These are phyloP conservation scores for Lymantria monacha DNA, from an alignment of 2,888 invertebrate genomes.

Conservation along the genomic window DNA sequence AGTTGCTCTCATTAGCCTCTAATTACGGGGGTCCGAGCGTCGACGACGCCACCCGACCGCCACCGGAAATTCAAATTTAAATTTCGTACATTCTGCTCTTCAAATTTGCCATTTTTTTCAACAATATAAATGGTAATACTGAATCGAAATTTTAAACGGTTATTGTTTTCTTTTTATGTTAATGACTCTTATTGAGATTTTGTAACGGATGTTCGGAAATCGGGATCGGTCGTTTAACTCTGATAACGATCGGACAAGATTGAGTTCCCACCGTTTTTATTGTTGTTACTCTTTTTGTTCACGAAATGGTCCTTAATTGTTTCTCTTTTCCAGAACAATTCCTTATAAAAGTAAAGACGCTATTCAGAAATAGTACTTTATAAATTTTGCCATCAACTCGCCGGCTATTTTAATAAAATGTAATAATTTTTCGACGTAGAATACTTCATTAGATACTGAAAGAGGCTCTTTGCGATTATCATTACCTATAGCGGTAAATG, in stretches of 20 bases:
- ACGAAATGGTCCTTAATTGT: constrained; percentile 54
- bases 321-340: constrained; percentile 48
- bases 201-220: constrained; percentile 60
- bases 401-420: constrained; percentile 62
- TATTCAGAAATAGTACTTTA: constrained; percentile 43
- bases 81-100: constrained; percentile 65
- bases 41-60: constrained; percentile 40
- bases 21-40: constrained; percentile 59
- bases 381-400: constrained; percentile 55
- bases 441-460: constrained; percentile 71
- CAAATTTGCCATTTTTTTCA: constrained; percentile 72
- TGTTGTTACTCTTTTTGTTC: constrained; percentile 64
- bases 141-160: constrained; percentile 77
- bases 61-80: constrained; percentile 70
- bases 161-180: constrained; percentile 81
- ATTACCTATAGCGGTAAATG: constrained; percentile 62
- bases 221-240: constrained; percentile 55
- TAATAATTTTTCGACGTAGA: constrained; percentile 61
- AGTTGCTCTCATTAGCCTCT: constrained; percentile 73
- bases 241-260: constrained; percentile 52
- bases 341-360: constrained; percentile 29
- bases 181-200: constrained; percentile 75
- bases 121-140: constrained; percentile 67
- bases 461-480: constrained; percentile 70
- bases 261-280: constrained; percentile 64